Conservation (phyloP, 2,888 invertebrate species). For the Catonia carolina region DNA sequence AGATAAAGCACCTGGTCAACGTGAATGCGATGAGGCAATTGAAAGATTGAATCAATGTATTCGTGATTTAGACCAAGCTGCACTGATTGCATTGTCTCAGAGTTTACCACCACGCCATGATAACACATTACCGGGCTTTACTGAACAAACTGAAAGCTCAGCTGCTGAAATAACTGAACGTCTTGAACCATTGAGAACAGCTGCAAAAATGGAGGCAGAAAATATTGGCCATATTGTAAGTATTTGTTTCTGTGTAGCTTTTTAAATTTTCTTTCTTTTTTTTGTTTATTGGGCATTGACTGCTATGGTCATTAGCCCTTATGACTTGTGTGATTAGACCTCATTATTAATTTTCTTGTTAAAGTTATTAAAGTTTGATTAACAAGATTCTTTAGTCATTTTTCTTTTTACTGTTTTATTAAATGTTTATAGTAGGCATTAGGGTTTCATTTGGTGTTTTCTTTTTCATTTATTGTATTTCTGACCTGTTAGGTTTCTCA, state of each 20-base stretch:
- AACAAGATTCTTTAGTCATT: too few relatives aligned
- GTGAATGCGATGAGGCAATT: slow-evolving; percentile 81
- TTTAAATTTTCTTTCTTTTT: slow-evolving; percentile 13
- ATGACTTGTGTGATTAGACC: too few relatives aligned
- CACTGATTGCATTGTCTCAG: slow-evolving; percentile 81
- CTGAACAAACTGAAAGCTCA: slow-evolving; percentile 71
- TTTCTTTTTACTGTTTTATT: too few relatives aligned
- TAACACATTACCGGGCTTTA: slow-evolving; percentile 66
- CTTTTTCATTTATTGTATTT: too few relatives aligned
- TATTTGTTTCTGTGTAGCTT: not conserved
- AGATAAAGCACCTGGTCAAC: slow-evolving; percentile 93
- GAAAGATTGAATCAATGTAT: slow-evolving; percentile 69
- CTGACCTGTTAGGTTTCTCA: too few relatives aligned
- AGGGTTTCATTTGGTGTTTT: too few relatives aligned
- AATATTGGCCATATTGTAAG: slow-evolving; percentile 83
- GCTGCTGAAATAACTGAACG: slow-evolving; percentile 76
- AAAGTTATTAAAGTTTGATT: too few relatives aligned
- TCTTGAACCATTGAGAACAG: slow-evolving; percentile 73
- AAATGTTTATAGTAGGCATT: too few relatives aligned
- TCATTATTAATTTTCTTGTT: too few relatives aligned
- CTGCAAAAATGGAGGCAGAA: slow-evolving; percentile 88
- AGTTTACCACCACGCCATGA: slow-evolving; percentile 61
- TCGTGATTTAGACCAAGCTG: slow-evolving; percentile 77
- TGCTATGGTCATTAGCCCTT: too few relatives aligned
- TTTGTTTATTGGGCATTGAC: too few relatives aligned